A percentile compares a stretch with the other conserved stretches of the same genome.
Evolutionary conservation across 2,797 vertebrate genomes (phyloP).

Genomic region (Anguilla marmorata): DNA sequence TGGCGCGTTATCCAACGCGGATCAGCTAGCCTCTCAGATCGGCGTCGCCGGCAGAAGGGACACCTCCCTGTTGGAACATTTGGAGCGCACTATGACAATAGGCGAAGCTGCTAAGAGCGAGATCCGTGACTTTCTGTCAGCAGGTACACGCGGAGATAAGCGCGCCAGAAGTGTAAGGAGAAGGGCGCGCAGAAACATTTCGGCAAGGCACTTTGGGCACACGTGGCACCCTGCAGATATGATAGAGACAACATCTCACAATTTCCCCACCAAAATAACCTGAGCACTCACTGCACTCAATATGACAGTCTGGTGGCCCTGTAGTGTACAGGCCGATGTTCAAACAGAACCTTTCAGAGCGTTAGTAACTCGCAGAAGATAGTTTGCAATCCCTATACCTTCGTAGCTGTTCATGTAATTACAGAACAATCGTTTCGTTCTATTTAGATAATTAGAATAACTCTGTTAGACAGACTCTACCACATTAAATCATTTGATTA

Average conservation of each 20-base stretch:
- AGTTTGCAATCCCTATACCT: not conserved
- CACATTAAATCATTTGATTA: not conserved
- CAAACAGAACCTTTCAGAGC: too few species aligned
- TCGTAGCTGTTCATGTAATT: not conserved
- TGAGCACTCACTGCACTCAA: not conserved
- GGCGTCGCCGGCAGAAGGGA: not conserved
- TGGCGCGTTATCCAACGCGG: not conserved
- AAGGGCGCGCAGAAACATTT: not conserved
- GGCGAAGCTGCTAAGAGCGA: not conserved
- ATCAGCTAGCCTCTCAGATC: not conserved
- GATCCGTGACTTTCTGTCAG: not conserved
- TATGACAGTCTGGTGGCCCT: too few species aligned
- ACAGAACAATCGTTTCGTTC: too few species aligned
- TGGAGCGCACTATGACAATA: not conserved
- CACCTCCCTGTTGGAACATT: not conserved
- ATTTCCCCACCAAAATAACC: not conserved
- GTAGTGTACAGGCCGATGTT: too few species aligned
- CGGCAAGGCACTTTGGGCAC: not conserved
- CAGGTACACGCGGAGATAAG: not conserved
- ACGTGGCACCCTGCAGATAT: not conserved
- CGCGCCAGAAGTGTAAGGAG: not conserved
- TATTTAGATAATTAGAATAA: not conserved
- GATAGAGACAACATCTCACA: not conserved
- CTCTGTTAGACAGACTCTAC: not conserved
- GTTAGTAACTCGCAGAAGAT: too few species aligned